phyloP scores from a whole-genome alignment of 2,113 vertebrate genomes.

The Gobio gobio region DNA sequence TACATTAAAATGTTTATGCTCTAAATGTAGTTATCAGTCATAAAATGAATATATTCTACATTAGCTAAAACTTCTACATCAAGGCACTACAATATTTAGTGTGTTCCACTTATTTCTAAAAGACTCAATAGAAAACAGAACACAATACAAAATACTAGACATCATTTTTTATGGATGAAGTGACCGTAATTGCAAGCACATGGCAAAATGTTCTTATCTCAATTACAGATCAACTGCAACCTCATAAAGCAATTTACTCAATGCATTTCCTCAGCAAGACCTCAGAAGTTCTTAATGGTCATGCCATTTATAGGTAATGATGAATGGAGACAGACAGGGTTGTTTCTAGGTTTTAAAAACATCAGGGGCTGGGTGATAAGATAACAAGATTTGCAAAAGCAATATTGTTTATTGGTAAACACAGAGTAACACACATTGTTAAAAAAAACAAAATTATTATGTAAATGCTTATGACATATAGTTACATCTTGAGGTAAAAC shows the following conservation, averaged over 20 bases:
- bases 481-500: too few relatives aligned
- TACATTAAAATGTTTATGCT: background rate
- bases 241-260: background rate
- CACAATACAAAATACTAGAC: background rate
- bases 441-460: too few relatives aligned
- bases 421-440: too few relatives aligned
- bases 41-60: background rate
- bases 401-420: too few relatives aligned
- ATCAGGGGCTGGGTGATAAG: too few relatives aligned
- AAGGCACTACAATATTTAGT: background rate
- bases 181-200: background rate
- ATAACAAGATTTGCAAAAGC: too few relatives aligned
- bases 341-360: too few relatives aligned
- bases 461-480: too few relatives aligned
- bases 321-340: background rate
- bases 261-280: background rate
- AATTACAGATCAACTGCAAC: background rate
- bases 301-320: background rate
- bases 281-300: constrained; percentile 21
- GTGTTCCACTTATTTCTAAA: background rate
- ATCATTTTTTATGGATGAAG: background rate
- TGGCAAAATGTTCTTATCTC: background rate
- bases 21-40: background rate
- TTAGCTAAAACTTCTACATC: background rate
- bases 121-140: background rate